phyloP scores from a whole-genome alignment of 1,140 invertebrate genomes.

The Tetramorium simillimum region DNA sequence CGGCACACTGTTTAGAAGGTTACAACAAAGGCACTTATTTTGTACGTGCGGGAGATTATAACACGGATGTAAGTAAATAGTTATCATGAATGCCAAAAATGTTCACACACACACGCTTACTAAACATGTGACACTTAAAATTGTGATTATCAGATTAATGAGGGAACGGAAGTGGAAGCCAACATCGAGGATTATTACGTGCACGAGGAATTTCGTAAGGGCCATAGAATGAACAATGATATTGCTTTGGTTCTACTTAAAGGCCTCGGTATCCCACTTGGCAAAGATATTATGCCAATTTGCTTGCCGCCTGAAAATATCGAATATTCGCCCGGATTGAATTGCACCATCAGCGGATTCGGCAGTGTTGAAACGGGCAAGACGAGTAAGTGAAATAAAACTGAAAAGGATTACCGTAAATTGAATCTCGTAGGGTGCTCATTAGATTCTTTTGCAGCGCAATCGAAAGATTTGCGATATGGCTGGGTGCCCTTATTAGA shows the following conservation, averaged over 20 bases:
- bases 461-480: conserved; percentile 84
- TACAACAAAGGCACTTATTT: conserved; percentile 89
- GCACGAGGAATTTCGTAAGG: conserved; percentile 89
- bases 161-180: conserved; percentile 89
- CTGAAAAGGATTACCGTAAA: not conserved
- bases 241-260: conserved; percentile 90
- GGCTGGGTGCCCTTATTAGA: conserved; percentile 87
- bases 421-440: not conserved
- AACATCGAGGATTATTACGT: conserved; percentile 89
- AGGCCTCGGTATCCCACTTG: conserved; percentile 88
- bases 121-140: not conserved
- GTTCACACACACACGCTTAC: not conserved
- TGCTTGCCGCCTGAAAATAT: conserved; percentile 88
- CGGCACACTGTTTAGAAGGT: conserved; percentile 91
- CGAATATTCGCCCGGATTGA: conserved; percentile 86
- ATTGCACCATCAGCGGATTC: conserved; percentile 93
- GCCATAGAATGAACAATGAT: conserved; percentile 90
- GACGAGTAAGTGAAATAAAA: conserved; percentile 83
- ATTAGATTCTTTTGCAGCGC: conserved; percentile 77
- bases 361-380: conserved; percentile 88
- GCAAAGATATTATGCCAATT: conserved; percentile 90
- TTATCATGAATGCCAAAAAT: not conserved
- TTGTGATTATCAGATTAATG: conserved; percentile 82
- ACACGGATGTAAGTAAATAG: conserved; percentile 86
- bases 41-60: conserved; percentile 90